A percentile compares a stretch with the other conserved stretches of the same genome.
These are phyloP conservation scores for Oligia strigilis DNA, from an alignment of 2,888 invertebrate genomes.

Conservation along the genomic window DNA sequence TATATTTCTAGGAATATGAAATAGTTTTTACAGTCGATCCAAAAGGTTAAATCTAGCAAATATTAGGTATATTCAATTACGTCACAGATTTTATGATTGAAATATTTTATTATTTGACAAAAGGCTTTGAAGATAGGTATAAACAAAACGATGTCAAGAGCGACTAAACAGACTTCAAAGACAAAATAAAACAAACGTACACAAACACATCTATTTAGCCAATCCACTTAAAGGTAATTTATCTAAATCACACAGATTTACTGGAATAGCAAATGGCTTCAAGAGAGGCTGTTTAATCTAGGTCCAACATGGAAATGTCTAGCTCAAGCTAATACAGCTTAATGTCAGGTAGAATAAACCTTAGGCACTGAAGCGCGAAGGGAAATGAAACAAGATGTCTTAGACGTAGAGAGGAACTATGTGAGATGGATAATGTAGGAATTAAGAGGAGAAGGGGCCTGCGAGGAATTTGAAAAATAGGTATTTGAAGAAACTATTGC, in stretches of 20 bases:
- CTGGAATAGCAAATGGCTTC: slow-evolving; percentile 30
- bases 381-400: slow-evolving; percentile 42
- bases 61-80: background rate
- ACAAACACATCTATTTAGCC: slow-evolving; percentile 1
- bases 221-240: slow-evolving; percentile 19
- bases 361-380: slow-evolving; percentile 24
- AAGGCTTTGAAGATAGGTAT: background rate
- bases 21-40: background rate
- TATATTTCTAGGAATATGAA: background rate
- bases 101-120: background rate
- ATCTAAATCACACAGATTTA: slow-evolving; percentile 20
- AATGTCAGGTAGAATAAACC: slow-evolving; percentile 35
- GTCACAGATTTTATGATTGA: background rate
- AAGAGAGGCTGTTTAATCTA: slow-evolving; percentile 54
- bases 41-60: too few species aligned
- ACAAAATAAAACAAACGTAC: background rate
- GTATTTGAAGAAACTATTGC: too few species aligned
- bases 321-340: slow-evolving; percentile 45
- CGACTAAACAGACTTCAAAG: background rate
- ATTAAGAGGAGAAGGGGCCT: background rate
- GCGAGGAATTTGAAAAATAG: too few species aligned
- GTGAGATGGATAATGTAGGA: background rate
- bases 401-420: background rate
- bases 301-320: slow-evolving; percentile 44
- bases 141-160: background rate